Evolutionary conservation across 2,113 vertebrate species (phyloP).

Genomic region (Bostrychus sinensis): DNA sequence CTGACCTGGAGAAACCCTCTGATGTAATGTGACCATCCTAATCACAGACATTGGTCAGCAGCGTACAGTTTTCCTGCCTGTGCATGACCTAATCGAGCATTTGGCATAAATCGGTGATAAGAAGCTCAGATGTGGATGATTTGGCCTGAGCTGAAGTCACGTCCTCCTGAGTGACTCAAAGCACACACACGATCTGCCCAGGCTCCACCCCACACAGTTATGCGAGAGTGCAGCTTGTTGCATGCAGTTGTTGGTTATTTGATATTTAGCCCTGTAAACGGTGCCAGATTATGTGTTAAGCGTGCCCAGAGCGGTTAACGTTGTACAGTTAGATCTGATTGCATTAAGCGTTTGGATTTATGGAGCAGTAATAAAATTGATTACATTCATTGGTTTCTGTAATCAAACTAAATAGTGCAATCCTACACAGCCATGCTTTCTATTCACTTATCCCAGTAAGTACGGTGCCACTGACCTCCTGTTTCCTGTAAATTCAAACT

Average conservation of each 20-base stretch:
- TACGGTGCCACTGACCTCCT: too few species aligned
- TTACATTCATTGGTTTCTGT: not conserved
- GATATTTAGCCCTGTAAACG: not conserved
- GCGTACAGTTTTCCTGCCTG: too few species aligned
- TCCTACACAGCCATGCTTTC: not conserved
- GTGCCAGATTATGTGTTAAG: slow-evolving; percentile 3
- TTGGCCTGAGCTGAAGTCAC: slow-evolving; percentile 19
- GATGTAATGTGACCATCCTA: slow-evolving; percentile 11
- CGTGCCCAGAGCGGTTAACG: not conserved
- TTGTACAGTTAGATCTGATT: not conserved
- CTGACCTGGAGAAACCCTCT: not conserved
- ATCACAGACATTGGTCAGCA: not conserved
- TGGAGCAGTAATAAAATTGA: not conserved
- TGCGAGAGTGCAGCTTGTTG: not conserved
- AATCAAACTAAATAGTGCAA: not conserved
- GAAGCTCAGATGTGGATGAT: slow-evolving; percentile 40
- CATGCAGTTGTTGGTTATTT: not conserved
- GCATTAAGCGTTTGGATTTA: not conserved
- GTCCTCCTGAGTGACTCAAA: slow-evolving; percentile 3
- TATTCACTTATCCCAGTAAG: too few species aligned
- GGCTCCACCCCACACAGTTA: slow-evolving; percentile 1
- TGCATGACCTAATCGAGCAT: not conserved
- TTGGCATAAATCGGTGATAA: slow-evolving; percentile 33
- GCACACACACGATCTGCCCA: not conserved
- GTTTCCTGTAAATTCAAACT: too few species aligned